Base-by-base conservation (phyloP, 2,797 vertebrate genomes). In the Antennarius maculatus region DNA sequence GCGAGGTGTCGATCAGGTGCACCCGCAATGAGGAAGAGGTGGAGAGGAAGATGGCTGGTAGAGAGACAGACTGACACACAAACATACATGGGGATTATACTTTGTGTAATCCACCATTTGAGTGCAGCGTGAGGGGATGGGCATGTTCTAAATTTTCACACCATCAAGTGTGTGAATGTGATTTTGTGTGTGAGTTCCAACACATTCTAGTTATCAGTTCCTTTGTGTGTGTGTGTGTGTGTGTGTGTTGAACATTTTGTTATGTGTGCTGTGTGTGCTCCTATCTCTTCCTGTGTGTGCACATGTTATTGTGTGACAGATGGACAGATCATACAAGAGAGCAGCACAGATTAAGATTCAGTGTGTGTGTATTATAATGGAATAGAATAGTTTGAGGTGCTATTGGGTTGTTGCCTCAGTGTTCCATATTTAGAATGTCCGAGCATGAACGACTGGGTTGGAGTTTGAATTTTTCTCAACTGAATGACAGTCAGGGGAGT, bases 21-120 rank as follows among this genome's bases (percentile, higher is more conserved):
- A 42, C 51, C 47, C 27, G 4, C 17, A 27, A 54, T 41, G 49
- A 50, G 6, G 37, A 65, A 57, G 52, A 18, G 15, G 31, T 5
- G n/a, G 3, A 59, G 60, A 62, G 62, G 15, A 18, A 61, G 61
- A 69, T 43, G 66, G 59, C 41, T 54, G 51, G 64, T 72, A 61
- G 72, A 55, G 66, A 53, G 65, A 68, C 8, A 46, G 69, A 67
- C 61, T 71, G 68, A 68, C 58, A 70, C 53, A 76, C 79, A 74
- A 54, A 85, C 81, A 84, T 55, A 81, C 82, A 82, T 66, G 45
- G 69, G 80, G 90, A 90, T 91, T 88, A 91, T 91, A 88, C 85
- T 77, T 52, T 74, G 69, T 86, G 85, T 91, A 91, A 91, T 90
- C 90, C 80, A 76, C 76, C 61, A 47, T 87, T 79, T 79, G 73